Conservation (phyloP, 2,113 vertebrate species). For the Triplophysa tibetana region DNA sequence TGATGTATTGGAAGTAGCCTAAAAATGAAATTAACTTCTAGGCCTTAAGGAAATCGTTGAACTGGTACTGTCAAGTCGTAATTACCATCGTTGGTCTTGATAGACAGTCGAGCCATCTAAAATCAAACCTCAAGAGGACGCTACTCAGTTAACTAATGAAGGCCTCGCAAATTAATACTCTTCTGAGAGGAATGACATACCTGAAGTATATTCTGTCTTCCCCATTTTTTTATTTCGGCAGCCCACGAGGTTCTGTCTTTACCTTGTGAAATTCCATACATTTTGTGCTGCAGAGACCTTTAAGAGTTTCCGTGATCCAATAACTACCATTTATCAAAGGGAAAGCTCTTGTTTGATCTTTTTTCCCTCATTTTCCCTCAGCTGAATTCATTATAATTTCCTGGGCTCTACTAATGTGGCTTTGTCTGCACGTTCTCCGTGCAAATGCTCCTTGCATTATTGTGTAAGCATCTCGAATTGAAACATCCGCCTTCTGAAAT, state of each 20-base stretch:
- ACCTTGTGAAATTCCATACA: conserved; percentile 13
- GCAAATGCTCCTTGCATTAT: conserved; percentile 82
- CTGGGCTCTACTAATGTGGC: conserved; percentile 83
- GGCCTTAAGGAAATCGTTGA: conserved; percentile 14
- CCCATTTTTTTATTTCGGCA: conserved; percentile 24
- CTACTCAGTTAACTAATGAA: conserved; percentile 42
- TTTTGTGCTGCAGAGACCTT: conserved; percentile 38
- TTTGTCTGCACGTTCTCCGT: conserved; percentile 80
- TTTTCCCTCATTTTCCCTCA: conserved; percentile 82
- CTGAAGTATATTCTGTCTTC: conserved; percentile 14
- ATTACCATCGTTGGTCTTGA: conserved; percentile 56
- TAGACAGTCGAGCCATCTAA: conserved; percentile 61
- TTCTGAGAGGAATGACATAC: conserved; percentile 14
- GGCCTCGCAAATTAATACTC: not conserved
- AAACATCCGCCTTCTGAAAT: conserved; percentile 98
- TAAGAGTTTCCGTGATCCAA: conserved; percentile 70
- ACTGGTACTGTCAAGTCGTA: conserved; percentile 49
- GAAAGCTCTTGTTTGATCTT: conserved; percentile 83
- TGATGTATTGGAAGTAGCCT: not conserved
- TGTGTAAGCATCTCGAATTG: conserved; percentile 89
- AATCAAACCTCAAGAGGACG: conserved; percentile 45
- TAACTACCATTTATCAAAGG: conserved; percentile 74
- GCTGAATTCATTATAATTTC: conserved; percentile 81
- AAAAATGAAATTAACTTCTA: conserved; percentile 22
- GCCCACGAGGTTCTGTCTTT: conserved; percentile 27